Evolutionary conservation across 2,113 vertebrate genomes (phyloP).

Genomic region (Silurus meridionalis): DNA sequence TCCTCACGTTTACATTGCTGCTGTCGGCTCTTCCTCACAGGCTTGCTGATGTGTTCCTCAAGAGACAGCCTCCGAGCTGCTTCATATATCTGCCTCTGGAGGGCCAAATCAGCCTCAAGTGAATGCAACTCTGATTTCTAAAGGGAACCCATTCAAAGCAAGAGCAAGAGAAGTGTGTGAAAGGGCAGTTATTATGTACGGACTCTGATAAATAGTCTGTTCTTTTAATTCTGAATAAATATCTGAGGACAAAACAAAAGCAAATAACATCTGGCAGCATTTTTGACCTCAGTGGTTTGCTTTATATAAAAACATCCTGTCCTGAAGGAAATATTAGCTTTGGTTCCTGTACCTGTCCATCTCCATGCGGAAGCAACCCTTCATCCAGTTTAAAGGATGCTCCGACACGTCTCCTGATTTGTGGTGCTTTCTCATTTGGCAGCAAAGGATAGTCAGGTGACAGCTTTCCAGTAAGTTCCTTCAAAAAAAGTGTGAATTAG

Average conservation of each 20-base stretch:
- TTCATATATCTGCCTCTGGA: conserved; percentile 86
- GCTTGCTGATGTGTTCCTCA: conserved; percentile 82
- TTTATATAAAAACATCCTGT: neutral
- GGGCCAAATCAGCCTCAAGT: conserved; percentile 82
- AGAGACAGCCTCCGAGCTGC: conserved; percentile 80
- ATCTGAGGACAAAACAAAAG: neutral
- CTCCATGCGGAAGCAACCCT: conserved; percentile 67
- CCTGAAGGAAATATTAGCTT: neutral
- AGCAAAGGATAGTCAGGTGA: conserved; percentile 84
- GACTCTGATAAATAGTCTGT: neutral
- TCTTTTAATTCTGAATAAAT: neutral
- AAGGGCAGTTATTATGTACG: neutral
- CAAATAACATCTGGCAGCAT: neutral
- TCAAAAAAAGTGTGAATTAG: neutral
- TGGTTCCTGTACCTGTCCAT: conserved; percentile 73
- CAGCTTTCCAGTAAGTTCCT: conserved; percentile 88
- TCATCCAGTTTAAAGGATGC: conserved; percentile 87
- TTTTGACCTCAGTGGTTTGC: neutral
- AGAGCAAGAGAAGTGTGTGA: neutral
- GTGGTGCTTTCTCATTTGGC: conserved; percentile 81
- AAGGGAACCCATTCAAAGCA: neutral
- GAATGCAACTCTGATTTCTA: conserved; percentile 81
- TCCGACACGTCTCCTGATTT: conserved; percentile 83
- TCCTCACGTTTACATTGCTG: conserved; percentile 80
- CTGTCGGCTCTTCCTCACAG: conserved; percentile 80